phyloP scores from a whole-genome alignment of 2,113 vertebrate species.

The Nothoprocta pentlandii region DNA sequence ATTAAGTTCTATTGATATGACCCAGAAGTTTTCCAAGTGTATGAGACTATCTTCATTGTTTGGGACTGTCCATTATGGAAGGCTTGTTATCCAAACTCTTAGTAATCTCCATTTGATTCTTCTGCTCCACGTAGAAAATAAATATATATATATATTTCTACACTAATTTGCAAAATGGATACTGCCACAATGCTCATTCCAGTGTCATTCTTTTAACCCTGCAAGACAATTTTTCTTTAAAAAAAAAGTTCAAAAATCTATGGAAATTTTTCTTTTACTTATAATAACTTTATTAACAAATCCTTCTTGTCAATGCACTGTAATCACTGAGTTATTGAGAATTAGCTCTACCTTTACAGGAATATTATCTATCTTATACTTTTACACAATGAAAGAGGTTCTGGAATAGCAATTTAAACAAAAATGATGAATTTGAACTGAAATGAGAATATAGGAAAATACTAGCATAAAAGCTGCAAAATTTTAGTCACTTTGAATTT shows the following conservation, averaged over 20 bases:
- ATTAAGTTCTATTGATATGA: too few relatives aligned
- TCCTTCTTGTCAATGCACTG: rapidly evolving
- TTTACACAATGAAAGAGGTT: background rate
- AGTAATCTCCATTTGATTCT: too few relatives aligned
- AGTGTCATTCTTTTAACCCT: too few relatives aligned
- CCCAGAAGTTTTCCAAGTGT: too few relatives aligned
- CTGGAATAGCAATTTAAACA: background rate
- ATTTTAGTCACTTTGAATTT: background rate
- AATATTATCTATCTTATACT: background rate
- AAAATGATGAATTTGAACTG: background rate
- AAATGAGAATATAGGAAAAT: background rate
- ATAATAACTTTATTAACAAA: background rate
- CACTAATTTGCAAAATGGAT: too few relatives aligned
- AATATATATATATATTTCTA: too few relatives aligned
- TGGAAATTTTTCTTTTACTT: background rate
- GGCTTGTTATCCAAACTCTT: too few relatives aligned
- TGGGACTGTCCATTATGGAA: too few relatives aligned
- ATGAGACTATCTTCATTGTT: too few relatives aligned
- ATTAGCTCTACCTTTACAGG: background rate
- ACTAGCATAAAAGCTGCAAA: background rate
- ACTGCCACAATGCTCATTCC: too few relatives aligned
- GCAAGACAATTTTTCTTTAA: background rate
- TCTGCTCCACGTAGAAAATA: too few relatives aligned
- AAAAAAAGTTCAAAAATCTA: background rate
- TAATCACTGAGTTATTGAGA: background rate